A percentile compares a stretch with the other conserved stretches of the same genome.
phyloP scores from a whole-genome alignment of 2,797 vertebrate species.

The Poecile montanus region DNA sequence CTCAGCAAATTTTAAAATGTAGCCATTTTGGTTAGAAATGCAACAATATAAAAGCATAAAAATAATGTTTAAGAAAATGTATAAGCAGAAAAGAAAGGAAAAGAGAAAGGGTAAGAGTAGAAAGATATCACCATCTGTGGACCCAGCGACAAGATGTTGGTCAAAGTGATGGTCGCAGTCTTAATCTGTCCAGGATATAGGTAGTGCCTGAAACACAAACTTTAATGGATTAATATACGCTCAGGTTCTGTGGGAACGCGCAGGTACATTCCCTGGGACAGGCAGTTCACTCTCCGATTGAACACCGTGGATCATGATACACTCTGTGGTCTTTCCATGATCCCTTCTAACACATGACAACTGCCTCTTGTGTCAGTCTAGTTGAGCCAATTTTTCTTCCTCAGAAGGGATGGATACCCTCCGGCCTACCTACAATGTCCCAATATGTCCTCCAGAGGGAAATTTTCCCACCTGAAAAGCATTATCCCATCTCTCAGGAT shows the following conservation, averaged over 20 bases:
- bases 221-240: neutral
- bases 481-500: neutral
- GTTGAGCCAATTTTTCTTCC: neutral
- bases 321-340: neutral
- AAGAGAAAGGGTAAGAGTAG: neutral
- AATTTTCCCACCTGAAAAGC: neutral
- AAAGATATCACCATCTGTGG: neutral
- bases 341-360: no score
- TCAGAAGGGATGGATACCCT: neutral
- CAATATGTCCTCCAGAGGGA: rapidly evolving
- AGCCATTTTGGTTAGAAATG: neutral
- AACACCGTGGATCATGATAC: neutral
- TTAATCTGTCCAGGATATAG: neutral
- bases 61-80: neutral
- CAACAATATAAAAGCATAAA: neutral
- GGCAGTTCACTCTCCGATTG: no score
- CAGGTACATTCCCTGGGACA: neutral
- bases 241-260: neutral
- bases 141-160: neutral
- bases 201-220: neutral
- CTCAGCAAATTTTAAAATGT: neutral
- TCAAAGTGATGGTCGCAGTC: neutral
- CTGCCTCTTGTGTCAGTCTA: neutral
- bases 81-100: neutral
- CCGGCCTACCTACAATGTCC: neutral